Percentiles rank a stretch among this genome's conserved stretches.
Evolutionary conservation across 2,113 vertebrate species (phyloP).

Genomic region (Sturnus vulgaris): DNA sequence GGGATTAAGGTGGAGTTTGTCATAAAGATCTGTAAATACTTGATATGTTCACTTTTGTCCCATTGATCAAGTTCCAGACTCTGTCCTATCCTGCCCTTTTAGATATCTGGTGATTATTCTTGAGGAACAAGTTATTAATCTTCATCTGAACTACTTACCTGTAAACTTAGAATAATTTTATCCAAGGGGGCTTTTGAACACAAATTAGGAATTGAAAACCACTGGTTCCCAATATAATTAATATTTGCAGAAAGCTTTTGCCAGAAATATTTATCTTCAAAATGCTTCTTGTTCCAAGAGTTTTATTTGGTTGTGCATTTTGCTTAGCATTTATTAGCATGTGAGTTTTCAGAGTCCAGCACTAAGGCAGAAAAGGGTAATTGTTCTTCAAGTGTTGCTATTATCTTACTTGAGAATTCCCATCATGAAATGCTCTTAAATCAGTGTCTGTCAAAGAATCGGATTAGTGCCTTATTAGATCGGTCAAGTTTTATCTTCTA

Average conservation of each 20-base stretch:
- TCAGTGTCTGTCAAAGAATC: conserved; percentile 31
- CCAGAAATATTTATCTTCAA: conserved; percentile 23
- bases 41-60: background rate
- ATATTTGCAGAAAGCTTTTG: conserved; percentile 49
- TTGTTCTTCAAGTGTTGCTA: conserved; percentile 6
- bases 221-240: background rate
- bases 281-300: conserved; percentile 21
- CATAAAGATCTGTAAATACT: background rate
- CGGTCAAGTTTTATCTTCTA: conserved; percentile 48
- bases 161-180: background rate
- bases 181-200: background rate
- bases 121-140: background rate
- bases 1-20: background rate
- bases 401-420: background rate
- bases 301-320: conserved; percentile 52
- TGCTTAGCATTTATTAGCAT: conserved; percentile 12
- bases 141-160: background rate
- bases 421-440: conserved; percentile 27
- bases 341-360: conserved; percentile 3
- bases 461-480: background rate
- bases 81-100: background rate
- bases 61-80: background rate
- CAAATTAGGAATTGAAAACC: background rate
- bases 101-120: background rate
- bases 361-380: conserved; percentile 14